Conservation (phyloP, 2,797 vertebrate genomes). For the Cyclopterus lumpus region DNA sequence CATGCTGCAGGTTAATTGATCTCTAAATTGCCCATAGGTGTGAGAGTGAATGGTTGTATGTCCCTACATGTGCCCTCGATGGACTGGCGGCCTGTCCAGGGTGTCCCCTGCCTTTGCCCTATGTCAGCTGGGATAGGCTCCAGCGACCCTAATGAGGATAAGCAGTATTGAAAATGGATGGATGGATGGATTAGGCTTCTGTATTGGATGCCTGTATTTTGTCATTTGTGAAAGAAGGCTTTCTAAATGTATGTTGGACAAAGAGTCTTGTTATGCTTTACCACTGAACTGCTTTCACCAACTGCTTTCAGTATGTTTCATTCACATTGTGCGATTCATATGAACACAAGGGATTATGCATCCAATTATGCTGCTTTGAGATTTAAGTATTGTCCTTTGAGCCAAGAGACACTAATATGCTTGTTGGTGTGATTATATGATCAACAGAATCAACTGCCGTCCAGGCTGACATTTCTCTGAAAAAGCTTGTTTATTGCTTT, state of each 20-base stretch:
- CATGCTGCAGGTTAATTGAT: too few species aligned
- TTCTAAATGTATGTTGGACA: background rate
- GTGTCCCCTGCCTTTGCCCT: too few species aligned
- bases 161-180: too few species aligned
- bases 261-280: background rate
- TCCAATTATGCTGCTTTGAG: background rate
- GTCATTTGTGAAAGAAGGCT: background rate
- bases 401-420: background rate
- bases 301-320: background rate
- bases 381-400: background rate
- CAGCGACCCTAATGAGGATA: too few species aligned
- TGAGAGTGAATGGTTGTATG: too few species aligned
- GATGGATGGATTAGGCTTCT: too few species aligned
- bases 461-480: background rate
- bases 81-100: too few species aligned
- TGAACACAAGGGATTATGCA: background rate
- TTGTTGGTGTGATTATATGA: slow-evolving; percentile 12
- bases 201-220: background rate
- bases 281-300: background rate
- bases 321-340: background rate
- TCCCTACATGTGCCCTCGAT: too few species aligned
- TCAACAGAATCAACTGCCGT: slow-evolving; percentile 6
- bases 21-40: too few species aligned
- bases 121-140: too few species aligned
- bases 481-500: background rate